These are phyloP conservation scores for Silurus glanis DNA, from an alignment of 2,113 vertebrate species.

Conservation along the genomic window DNA sequence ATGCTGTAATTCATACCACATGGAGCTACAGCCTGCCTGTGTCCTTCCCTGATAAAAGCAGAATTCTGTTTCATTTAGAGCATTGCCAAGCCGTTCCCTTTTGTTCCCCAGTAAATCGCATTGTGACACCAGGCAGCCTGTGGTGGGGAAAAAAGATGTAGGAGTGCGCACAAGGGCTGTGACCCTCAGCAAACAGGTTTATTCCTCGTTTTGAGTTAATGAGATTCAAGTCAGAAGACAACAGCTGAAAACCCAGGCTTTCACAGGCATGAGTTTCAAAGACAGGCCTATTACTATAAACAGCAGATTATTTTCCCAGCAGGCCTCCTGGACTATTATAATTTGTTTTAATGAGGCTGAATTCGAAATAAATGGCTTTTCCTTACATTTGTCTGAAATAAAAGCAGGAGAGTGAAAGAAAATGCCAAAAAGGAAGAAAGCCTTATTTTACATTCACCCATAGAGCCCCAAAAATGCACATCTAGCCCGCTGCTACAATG, in stretches of 20 bases:
- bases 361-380: slow-evolving; percentile 45
- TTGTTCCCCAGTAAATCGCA: slow-evolving; percentile 19
- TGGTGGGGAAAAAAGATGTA: slow-evolving; percentile 14
- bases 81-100: slow-evolving; percentile 2
- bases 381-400: slow-evolving; percentile 44
- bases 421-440: slow-evolving; percentile 40
- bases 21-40: slow-evolving; percentile 14
- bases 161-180: slow-evolving; percentile 15
- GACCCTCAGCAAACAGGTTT: slow-evolving; percentile 38
- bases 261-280: slow-evolving; percentile 42
- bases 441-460: slow-evolving; percentile 49
- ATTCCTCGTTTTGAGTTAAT: slow-evolving; percentile 41
- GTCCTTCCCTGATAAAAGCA: slow-evolving; percentile 34
- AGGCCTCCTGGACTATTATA: slow-evolving; percentile 50
- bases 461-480: slow-evolving; percentile 42
- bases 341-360: slow-evolving; percentile 35
- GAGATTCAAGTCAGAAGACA: slow-evolving; percentile 32
- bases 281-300: slow-evolving; percentile 26
- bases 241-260: slow-evolving; percentile 32
- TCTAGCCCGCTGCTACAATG: slow-evolving; percentile 45
- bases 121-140: slow-evolving; percentile 25
- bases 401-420: slow-evolving; percentile 46
- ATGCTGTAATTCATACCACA: slow-evolving; percentile 36
- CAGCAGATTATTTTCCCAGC: slow-evolving; percentile 44
- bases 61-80: slow-evolving; percentile 19